Percentiles rank a stretch among this genome's conserved stretches.
Evolutionary conservation across 2,113 vertebrate genomes (phyloP).

Genomic region (Cheilinus undulatus): DNA sequence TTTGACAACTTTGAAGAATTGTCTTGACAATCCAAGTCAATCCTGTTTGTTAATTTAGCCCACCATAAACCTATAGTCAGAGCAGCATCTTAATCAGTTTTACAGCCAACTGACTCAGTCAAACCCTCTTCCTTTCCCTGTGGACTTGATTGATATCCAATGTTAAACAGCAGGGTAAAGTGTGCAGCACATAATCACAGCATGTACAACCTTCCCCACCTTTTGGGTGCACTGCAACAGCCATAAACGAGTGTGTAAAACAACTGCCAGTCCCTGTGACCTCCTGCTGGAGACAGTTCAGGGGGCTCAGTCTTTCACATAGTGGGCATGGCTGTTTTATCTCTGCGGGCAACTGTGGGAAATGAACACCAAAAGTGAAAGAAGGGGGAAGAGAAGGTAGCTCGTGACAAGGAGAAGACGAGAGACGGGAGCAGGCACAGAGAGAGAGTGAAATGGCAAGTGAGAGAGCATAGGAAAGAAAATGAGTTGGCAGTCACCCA

Average conservation of each 20-base stretch:
- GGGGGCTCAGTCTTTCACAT: conserved; percentile 28
- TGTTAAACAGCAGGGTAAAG: conserved; percentile 57
- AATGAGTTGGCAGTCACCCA: conserved; percentile 72
- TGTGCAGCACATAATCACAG: conserved; percentile 56
- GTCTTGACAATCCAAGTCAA: conserved; percentile 6
- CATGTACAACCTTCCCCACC: conserved; percentile 57
- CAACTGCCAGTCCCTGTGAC: conserved; percentile 52
- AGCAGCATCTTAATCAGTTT: conserved; percentile 21
- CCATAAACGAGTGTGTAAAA: conserved; percentile 61
- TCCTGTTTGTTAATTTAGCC: conserved; percentile 5
- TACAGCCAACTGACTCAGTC: conserved; percentile 27
- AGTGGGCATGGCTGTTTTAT: conserved; percentile 53
- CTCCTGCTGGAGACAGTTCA: conserved; percentile 53
- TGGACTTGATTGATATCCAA: conserved; percentile 56
- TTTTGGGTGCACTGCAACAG: conserved; percentile 37
- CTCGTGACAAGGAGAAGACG: conserved; percentile 3
- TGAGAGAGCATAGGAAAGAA: conserved; percentile 50
- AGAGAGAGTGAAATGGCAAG: conserved; percentile 42
- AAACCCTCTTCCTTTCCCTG: background rate
- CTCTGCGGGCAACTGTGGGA: conserved; percentile 58
- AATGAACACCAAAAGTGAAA: conserved; percentile 51
- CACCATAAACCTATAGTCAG: conserved; percentile 1
- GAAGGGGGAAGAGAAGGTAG: conserved; percentile 35
- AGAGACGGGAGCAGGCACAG: conserved; percentile 29
- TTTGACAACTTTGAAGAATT: background rate